These are phyloP conservation scores for Synanceia verrucosa DNA, from an alignment of 2,797 vertebrate species.

Conservation along the genomic window DNA sequence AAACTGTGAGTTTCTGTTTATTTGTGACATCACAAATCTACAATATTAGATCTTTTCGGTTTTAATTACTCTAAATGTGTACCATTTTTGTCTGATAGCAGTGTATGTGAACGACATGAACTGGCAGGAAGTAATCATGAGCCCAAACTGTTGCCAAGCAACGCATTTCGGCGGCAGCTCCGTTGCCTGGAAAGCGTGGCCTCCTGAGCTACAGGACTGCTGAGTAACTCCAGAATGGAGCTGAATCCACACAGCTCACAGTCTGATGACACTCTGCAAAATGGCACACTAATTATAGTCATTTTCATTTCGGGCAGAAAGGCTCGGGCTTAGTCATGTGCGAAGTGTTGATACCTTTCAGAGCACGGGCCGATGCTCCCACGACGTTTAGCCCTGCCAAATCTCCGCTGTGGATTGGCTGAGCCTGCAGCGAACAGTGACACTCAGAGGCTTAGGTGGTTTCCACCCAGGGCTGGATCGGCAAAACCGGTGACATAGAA, in stretches of 20 bases:
- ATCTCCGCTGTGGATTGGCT: constrained; percentile 70
- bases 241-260: constrained; percentile 59
- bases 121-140: too few relatives aligned
- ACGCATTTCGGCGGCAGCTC: too few relatives aligned
- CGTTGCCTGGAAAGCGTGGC: too few relatives aligned
- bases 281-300: constrained; percentile 79
- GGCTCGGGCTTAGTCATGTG: constrained; percentile 72
- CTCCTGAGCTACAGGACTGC: constrained; percentile 26
- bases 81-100: too few relatives aligned
- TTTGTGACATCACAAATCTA: too few relatives aligned
- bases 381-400: constrained; percentile 68
- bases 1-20: too few relatives aligned
- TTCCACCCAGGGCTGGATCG: constrained; percentile 52
- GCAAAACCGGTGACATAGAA: constrained; percentile 70
- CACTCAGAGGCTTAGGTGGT: constrained; percentile 66
- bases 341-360: constrained; percentile 77
- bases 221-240: constrained; percentile 46
- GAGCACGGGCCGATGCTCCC: constrained; percentile 63
- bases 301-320: constrained; percentile 78
- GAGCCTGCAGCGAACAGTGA: constrained; percentile 54
- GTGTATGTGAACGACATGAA: too few relatives aligned
- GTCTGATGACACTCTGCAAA: constrained; percentile 74
- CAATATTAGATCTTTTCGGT: too few relatives aligned
- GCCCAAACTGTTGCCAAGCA: too few relatives aligned
- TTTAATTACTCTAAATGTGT: too few relatives aligned